Evolutionary conservation across 2,113 vertebrate species (phyloP).

Genomic region (Cyprinodon tularosa): DNA sequence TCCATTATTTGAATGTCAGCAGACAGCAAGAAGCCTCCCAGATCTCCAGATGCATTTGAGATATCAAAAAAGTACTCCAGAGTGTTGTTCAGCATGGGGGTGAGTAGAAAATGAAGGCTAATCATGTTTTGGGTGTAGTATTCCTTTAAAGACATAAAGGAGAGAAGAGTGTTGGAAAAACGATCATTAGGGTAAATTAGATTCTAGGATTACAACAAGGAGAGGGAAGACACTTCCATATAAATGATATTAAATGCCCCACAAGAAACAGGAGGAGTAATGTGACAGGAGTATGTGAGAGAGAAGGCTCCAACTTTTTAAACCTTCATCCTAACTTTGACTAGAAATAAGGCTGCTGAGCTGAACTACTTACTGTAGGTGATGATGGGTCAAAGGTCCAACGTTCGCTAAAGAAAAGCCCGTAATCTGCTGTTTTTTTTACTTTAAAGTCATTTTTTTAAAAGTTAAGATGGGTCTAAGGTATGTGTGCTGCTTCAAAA

Average conservation of each 20-base stretch:
- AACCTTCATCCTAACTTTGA: conserved; percentile 18
- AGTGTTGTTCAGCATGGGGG: no score
- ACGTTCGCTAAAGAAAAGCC: conserved; percentile 29
- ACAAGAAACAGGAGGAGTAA: conserved; percentile 38
- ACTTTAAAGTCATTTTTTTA: conserved; percentile 36
- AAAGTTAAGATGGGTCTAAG: conserved; percentile 6
- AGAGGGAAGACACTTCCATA: conserved; percentile 58
- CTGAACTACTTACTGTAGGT: conserved; percentile 24
- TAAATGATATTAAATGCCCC: conserved; percentile 68
- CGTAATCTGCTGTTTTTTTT: conserved; percentile 10
- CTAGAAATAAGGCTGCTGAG: conserved; percentile 9
- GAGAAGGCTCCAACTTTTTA: conserved; percentile 21
- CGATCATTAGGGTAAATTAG: conserved; percentile 78
- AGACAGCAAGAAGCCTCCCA: no score
- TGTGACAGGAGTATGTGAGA: conserved; percentile 5
- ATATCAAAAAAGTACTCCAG: no score
- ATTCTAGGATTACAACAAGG: conserved; percentile 74
- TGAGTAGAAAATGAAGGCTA: no score
- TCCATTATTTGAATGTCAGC: no score
- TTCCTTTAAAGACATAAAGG: conserved; percentile 26
- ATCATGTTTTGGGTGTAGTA: no score
- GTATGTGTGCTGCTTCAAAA: not conserved
- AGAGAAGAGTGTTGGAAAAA: conserved; percentile 70
- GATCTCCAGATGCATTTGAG: no score
- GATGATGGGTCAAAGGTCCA: conserved; percentile 46